Base-by-base conservation (phyloP, 2,113 vertebrate species). In the Columba livia region DNA sequence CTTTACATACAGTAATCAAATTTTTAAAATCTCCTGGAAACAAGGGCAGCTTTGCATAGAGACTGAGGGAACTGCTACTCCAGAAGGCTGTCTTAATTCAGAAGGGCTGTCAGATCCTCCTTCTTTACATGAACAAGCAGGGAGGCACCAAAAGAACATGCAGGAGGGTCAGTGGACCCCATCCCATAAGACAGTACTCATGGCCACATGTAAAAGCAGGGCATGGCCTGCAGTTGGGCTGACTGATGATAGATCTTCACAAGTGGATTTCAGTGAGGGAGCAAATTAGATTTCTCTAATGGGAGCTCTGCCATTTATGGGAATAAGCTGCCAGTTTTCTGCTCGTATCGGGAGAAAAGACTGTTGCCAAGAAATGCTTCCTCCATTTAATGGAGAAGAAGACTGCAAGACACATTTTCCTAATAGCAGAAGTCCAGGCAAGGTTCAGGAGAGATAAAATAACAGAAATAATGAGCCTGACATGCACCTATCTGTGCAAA, bases 251-350 rank as follows among this genome's bases (percentile, higher is more conserved):
- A 25, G 50, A 77, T 32, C 70, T 69, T 89, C 36, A 40, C 29
- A 71, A 85, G 74, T 12, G 24, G 60, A 79, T 77, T 88, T 85
- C 58, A 86, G 71, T 77, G 47, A 82, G 15, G 21, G 26, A 83
- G 24, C 11, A 78, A 73, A 95, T 94, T 19, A 70, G 20, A 73
- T 93, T 85, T 78, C 67, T 85, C 17, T 93, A 51, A 77, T 71
- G 74, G 67, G 64, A 97, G 54, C 29, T 80, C 48, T 62, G 71
- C 75, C 62, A 88, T 73, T 96, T 93, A 83, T 42, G 73, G 62
- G 62, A 96, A 73, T 50, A 91, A 85, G 40, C 62, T 91, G 85
- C 50, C 62, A 42, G 66, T 72, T 91, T 88, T 93, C 77, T 74
- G 56, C 64, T 89, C 1, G 0, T 85, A 71, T 75, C 17, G 18